Conservation (phyloP, 2,797 vertebrate genomes). For the Poecilia wingei region DNA sequence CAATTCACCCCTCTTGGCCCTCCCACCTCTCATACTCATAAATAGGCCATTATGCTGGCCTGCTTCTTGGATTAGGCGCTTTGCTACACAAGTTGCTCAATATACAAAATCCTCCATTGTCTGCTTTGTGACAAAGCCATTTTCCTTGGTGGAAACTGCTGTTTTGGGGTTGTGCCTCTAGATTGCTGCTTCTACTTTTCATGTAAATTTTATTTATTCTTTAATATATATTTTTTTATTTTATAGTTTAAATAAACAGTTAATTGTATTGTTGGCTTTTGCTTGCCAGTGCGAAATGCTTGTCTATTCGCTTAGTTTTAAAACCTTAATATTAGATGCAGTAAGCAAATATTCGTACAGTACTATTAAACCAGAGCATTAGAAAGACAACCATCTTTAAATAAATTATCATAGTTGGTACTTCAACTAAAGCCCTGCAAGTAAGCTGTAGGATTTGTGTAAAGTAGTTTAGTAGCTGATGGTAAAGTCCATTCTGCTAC, state of each 20-base stretch:
- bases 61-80: constrained; percentile 69
- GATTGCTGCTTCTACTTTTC: constrained; percentile 14
- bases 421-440: background rate
- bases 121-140: constrained; percentile 51
- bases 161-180: constrained; percentile 28
- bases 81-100: constrained; percentile 64
- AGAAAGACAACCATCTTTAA: background rate
- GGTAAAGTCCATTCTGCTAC: constrained; percentile 6
- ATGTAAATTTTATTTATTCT: constrained; percentile 8
- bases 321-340: background rate
- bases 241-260: constrained; percentile 4
- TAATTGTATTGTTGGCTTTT: background rate
- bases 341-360: background rate
- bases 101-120: constrained; percentile 71
- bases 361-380: background rate
- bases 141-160: constrained; percentile 39
- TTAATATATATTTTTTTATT: constrained; percentile 18
- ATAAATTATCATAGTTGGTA: constrained; percentile 1
- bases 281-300: background rate
- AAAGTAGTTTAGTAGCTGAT: background rate
- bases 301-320: background rate
- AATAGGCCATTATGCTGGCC: constrained; percentile 73
- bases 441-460: background rate
- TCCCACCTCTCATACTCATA: constrained; percentile 67
- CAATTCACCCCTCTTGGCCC: constrained; percentile 66